phyloP scores from a whole-genome alignment of 1,140 invertebrate species.

The Drosophila seguyi region DNA sequence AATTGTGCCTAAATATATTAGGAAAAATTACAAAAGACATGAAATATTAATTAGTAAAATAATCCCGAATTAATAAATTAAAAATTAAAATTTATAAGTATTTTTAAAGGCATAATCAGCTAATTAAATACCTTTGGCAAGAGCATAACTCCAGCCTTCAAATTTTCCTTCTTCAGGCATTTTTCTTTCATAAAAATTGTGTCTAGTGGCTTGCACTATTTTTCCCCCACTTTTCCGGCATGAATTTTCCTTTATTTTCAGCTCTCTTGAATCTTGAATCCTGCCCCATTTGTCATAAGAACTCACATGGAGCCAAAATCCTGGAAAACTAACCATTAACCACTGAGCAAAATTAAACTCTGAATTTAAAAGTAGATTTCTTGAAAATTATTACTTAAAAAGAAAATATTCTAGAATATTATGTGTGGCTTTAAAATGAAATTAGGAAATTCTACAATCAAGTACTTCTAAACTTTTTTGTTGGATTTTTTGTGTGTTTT shows the following conservation, averaged over 20 bases:
- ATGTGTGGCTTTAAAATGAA: not conserved
- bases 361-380: not conserved
- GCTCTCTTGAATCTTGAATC: constrained; percentile 29
- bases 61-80: too few relatives aligned
- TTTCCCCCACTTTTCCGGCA: not conserved
- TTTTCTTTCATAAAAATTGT: constrained; percentile 2
- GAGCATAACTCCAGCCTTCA: not conserved
- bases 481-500: not conserved
- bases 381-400: too few relatives aligned
- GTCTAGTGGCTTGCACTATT: not conserved
- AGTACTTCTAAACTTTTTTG: not conserved
- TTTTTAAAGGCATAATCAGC: not conserved
- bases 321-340: constrained; percentile 20
- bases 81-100: too few relatives aligned
- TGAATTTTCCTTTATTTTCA: constrained; percentile 25
- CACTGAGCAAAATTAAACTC: constrained; percentile 5
- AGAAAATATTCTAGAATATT: not conserved
- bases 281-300: constrained; percentile 47
- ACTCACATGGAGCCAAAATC: constrained; percentile 25
- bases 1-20: too few relatives aligned
- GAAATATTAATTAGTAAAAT: too few relatives aligned
- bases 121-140: not conserved
- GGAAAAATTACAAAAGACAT: too few relatives aligned
- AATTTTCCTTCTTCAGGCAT: not conserved
- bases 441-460: not conserved